phyloP scores from a whole-genome alignment of 2,797 vertebrate genomes.

The Ctenopoma kingsleyae region DNA sequence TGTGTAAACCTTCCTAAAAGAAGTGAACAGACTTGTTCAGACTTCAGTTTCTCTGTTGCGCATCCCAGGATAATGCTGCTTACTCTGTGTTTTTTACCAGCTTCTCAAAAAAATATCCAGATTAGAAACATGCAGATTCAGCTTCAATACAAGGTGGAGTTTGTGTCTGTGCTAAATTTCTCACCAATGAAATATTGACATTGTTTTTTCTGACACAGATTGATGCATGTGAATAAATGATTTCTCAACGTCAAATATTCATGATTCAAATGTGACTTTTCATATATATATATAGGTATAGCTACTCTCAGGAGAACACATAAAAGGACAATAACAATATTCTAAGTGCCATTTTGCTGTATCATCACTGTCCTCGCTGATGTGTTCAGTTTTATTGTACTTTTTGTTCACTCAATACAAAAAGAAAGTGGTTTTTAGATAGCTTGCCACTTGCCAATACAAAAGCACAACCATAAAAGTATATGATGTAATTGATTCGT shows the following conservation, averaged over 20 bases:
- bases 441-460: slow-evolving; percentile 73
- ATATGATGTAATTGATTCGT: slow-evolving; percentile 82
- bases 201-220: slow-evolving; percentile 53
- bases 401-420: slow-evolving; percentile 77
- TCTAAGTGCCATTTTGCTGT: slow-evolving; percentile 75
- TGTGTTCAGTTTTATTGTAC: slow-evolving; percentile 75
- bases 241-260: slow-evolving; percentile 74
- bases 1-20: neutral
- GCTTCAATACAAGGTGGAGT: slow-evolving; percentile 29
- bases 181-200: slow-evolving; percentile 70
- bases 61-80: slow-evolving; percentile 12
- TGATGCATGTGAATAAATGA: slow-evolving; percentile 70
- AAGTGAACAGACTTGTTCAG: neutral
- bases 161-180: slow-evolving; percentile 43
- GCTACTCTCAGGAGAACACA: slow-evolving; percentile 64
- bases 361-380: slow-evolving; percentile 72
- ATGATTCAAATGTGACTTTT: slow-evolving; percentile 72
- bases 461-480: slow-evolving; percentile 73
- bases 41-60: neutral
- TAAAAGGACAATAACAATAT: slow-evolving; percentile 75
- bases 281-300: slow-evolving; percentile 48
- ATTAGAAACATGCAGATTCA: slow-evolving; percentile 62
- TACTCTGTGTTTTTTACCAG: slow-evolving; percentile 12
- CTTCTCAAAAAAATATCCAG: slow-evolving; percentile 23
- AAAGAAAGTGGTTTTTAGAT: slow-evolving; percentile 72